Base-by-base conservation (phyloP, 2,797 vertebrate genomes). In the Enteromius mattozi region DNA sequence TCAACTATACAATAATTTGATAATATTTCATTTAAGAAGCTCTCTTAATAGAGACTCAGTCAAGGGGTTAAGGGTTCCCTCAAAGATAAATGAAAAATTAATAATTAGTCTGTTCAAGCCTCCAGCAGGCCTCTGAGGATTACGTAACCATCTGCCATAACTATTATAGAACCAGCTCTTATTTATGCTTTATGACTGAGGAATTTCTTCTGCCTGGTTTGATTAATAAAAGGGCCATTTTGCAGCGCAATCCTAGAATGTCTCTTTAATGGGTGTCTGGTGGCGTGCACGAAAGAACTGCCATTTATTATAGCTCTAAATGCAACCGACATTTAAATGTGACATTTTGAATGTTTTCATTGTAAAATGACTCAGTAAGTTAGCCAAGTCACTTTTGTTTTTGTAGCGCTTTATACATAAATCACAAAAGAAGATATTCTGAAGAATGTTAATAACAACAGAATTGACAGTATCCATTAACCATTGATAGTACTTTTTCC, bases 91-190 rank as follows among this genome's bases (percentile, higher is more conserved):
- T 16, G 0, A 68, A 83, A 42, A 42, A 68, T 49, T 21, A 35
- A 63, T 82, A n/a, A 75, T 49, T n/a, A 61, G 47, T 2, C 9
- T 16, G 37, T 49, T 56, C 13, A 84, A 69, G 56, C 70, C 69
- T 74, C 19, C 56, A 74, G 40, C 47, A 42, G 61, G 47, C 19
- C 49, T 33, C 16, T n/a, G 61, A 27, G 30, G 24, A 78, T 84
- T 71, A 71, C 51, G 24, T 61, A 70, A 84, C 74, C 75, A 70
- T 81, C 79, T 56, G 65, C 17, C 47, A 30, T 54, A 37, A 65
- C 27, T 66, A 65, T 51, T 24, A 69, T 24, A 45, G 49, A 35
- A 70, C 3, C 71, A 40, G 45, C 8, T 75, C 12, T 40, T 83
- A 42, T 83, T 77, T 78, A 56, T 83, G 12, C 5, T 6, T 21